Conservation (phyloP, 2,113 vertebrate genomes). For the Trematocara variabile region DNA sequence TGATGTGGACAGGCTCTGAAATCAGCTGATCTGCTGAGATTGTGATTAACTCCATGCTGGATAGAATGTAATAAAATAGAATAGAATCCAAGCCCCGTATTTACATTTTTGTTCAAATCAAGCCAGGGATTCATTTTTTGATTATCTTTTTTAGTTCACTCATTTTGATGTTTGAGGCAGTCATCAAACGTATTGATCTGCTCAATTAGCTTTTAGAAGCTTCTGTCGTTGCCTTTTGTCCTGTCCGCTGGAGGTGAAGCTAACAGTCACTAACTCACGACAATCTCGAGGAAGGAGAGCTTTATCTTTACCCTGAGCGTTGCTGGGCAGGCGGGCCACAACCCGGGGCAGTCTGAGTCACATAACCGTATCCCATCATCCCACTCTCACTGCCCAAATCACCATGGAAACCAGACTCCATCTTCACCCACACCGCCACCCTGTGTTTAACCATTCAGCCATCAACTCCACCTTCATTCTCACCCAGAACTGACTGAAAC, state of each 20-base stretch:
- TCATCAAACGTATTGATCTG: not conserved
- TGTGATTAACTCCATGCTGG: not conserved
- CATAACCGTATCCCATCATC: conserved; percentile 3
- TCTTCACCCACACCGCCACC: not conserved
- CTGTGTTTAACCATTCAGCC: not conserved
- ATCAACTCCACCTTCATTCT: not conserved
- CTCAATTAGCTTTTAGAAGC: not conserved
- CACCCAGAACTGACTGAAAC: conserved; percentile 64
- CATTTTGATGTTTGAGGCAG: not conserved
- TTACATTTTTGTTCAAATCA: not conserved
- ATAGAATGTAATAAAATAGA: not conserved
- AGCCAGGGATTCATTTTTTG: not conserved
- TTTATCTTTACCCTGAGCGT: not conserved
- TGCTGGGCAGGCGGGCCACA: not conserved
- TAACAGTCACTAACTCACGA: conserved; percentile 18
- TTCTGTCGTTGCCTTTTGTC: not conserved
- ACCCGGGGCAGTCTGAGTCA: conserved; percentile 38
- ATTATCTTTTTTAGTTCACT: not conserved
- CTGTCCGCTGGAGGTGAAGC: conserved; percentile 10
- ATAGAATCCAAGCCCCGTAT: not conserved
- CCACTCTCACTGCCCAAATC: conserved; percentile 7
- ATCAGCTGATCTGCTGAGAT: not conserved
- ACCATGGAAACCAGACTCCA: not conserved
- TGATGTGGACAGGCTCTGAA: not conserved
- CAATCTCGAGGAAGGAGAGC: conserved; percentile 53